Evolutionary conservation across 2,113 vertebrate genomes (phyloP), one percentile per base, ranked within the genome.

Genomic region (Petrocephalus zakoni): DNA sequence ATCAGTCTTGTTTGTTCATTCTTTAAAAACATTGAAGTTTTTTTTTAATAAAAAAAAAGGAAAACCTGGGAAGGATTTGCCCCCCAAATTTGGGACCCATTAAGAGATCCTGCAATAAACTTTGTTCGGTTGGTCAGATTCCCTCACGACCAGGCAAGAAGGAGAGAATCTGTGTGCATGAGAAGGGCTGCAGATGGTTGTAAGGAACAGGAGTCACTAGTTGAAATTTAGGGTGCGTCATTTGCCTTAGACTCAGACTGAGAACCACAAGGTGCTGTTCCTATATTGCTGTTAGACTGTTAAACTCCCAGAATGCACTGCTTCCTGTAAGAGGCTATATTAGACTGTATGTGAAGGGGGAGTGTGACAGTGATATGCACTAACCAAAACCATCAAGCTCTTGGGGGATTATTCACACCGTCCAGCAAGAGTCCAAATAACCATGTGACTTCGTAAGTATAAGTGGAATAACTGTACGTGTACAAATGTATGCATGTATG

Each of bases 121-220:
- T 55, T 85, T 52, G 82, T 5, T 47, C n/a, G 5, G n/a, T 85
- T 49, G 37, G 72, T 15, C 82, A 85, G 11, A 85, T 11, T 85
- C 82, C 49, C 19, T 56, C 29, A 55, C 51, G 46, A 84, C 49
- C 47, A 51, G 81, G 21, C 82, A 78, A 42, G 29, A 75, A 29
- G 4, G 72, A 15, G 72, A 78, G 72, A 78, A 49, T 58, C 42
- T 61, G 53, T 22, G 75, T 22, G 10, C 21, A 9, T 88, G 90
- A 91, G 90, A 68, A 68, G 90, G 61, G 89, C 61, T 81, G 91
- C 15, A 72, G n/a, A 34, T 86, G 56, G 21, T n/a, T 88, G 22
- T 85, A 19, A n/a, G 21, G 29, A 29, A 42, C 47, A 61, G 86
- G 61, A 3, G 61, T 78, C 34, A 47, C 15, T 13, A 61, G 37